These are phyloP conservation scores for Thelaira solivaga DNA, from an alignment of 2,888 invertebrate species.

Conservation along the genomic window DNA sequence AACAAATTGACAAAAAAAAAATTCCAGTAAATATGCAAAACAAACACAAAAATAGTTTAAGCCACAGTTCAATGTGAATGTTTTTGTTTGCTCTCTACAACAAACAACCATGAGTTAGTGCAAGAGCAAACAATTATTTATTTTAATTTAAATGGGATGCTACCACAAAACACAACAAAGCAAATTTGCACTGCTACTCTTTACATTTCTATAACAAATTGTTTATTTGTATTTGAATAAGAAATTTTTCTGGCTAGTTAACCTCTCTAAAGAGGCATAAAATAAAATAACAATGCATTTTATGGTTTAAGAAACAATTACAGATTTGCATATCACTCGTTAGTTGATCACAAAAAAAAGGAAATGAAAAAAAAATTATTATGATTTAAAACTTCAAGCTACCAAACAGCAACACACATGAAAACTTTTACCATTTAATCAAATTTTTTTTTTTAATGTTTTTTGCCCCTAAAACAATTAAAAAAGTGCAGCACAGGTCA, in stretches of 20 bases:
- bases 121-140: constrained; percentile 4
- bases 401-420: neutral
- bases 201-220: constrained; percentile 41
- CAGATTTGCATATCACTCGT: constrained; percentile 40
- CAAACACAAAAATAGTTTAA: constrained; percentile 11
- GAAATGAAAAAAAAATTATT: too few species aligned
- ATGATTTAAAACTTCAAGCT: too few species aligned
- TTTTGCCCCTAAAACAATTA: neutral
- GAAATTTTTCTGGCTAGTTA: constrained; percentile 59
- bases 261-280: constrained; percentile 57
- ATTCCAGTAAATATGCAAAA: constrained; percentile 37
- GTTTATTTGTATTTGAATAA: constrained; percentile 31
- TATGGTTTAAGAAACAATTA: constrained; percentile 30
- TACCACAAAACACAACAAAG: neutral
- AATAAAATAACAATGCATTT: constrained; percentile 52
- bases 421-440: constrained; percentile 44
- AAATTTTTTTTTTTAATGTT: constrained; percentile 8
- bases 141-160: constrained; percentile 1
- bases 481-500: constrained; percentile 38
- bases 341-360: neutral
- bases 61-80: constrained; percentile 56
- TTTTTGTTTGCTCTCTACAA: neutral
- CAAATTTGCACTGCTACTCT: neutral
- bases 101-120: neutral
- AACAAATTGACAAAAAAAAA: too few species aligned